Evolutionary conservation across 2,888 invertebrate genomes (phyloP), one percentile per base, ranked within the genome.

Genomic region (Campaea margaritaria): DNA sequence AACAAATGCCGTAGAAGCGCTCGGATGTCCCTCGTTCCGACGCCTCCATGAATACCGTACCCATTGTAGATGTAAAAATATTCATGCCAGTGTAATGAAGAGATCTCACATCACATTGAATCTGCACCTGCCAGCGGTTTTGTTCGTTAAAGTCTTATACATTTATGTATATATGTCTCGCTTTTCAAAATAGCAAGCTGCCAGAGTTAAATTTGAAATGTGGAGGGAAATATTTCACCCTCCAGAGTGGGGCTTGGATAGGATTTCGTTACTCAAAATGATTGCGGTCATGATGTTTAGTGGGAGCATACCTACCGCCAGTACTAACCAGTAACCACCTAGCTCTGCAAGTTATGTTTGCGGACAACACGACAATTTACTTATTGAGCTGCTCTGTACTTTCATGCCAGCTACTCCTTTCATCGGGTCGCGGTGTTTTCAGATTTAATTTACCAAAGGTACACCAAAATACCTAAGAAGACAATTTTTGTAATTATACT

Each of bases 91-190:
- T 62, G 65, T 72, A 75, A 76, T 75, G 69, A 72, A 74, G 67
- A 73, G 69, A 68, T 71, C 48, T 71, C 70, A 72, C 68, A 72
- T 74, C 65, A 72, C 70, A 70, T 74, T 76, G 63, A 73, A 73
- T 73, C 65, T 69, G 63, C 68, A 69, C 64, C 69, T 71, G 70
- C 73, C 70, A 68, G 63, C 67, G 68, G 64, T 66, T 67, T 69
- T 62, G 65, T 70, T 70, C 65, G 69, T 73, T 72, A 70, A 74
- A 64, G 66, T 67, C 60, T 73, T 68, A 68, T 62, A 64, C 65
- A 61, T 67, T 65, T 70, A 53, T 68, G 64, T 65, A 61, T 67
- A 65, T 70, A 50, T 68, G 64, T 64, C 62, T 50, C 45, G 48
- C 60, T 63, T 69, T 71, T 67, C 53, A 54, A 68, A 67, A 71